Evolutionary conservation across 2,888 invertebrate genomes (phyloP).

Genomic region (Reticulitermes lucifugus): DNA sequence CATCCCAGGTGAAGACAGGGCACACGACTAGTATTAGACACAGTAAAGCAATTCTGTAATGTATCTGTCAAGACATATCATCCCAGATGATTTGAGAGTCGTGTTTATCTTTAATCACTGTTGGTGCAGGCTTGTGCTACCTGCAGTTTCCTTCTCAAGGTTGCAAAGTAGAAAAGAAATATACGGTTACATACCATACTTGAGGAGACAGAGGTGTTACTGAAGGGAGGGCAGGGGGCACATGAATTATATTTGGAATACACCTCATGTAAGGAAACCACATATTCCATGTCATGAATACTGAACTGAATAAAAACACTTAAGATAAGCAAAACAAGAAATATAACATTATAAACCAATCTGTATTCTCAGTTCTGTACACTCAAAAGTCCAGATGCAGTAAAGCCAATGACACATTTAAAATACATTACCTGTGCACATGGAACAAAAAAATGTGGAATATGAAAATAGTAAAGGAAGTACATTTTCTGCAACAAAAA

Average conservation of each 20-base stretch:
- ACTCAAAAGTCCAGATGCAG: not conserved
- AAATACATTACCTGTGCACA: conserved; percentile 6
- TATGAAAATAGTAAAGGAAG: not conserved
- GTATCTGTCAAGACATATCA: no score
- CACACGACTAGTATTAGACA: no score
- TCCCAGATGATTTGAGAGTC: no score
- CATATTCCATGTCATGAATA: not conserved
- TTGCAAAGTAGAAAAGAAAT: no score
- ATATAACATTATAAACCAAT: conserved; percentile 27
- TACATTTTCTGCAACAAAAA: not conserved
- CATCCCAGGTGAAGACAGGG: no score
- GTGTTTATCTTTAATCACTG: no score
- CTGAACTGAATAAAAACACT: not conserved
- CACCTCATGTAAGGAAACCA: not conserved
- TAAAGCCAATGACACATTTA: not conserved
- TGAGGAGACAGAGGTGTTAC: no score
- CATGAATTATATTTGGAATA: not conserved
- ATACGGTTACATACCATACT: no score
- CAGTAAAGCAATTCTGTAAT: no score
- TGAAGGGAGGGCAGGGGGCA: no score
- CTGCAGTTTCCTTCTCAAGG: no score
- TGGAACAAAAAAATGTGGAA: not conserved
- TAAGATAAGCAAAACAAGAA: not conserved
- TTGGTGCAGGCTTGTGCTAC: no score
- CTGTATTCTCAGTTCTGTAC: conserved; percentile 29